Evolutionary conservation across 2,797 vertebrate genomes (phyloP), one percentile per base, ranked within the genome.

Genomic region (Anolis apletophallus): DNA sequence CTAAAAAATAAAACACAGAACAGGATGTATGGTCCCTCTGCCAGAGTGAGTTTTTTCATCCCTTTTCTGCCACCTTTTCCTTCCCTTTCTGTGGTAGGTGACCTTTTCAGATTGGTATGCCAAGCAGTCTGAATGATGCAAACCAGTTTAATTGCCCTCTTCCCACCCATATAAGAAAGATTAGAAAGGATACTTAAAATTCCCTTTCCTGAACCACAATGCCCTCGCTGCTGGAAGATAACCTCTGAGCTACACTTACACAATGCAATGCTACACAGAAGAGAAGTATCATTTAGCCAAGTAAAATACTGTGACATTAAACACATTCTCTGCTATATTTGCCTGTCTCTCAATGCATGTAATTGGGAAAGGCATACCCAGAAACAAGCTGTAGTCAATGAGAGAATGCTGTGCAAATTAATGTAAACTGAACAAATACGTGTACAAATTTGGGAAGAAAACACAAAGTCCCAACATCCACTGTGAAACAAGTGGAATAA

Each of bases 251-350:
- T 54, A 12, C 59, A 50, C 19, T 34, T 76, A 55, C 74, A 74
- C 29, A 83, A 72, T 72, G 64, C 19, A 67, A n/a, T 83, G 26
- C 55, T 72, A 40, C 52, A 83, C 17, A 54, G 50, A 82, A 52
- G 55, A 77, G 68, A 85, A 77, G 54, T 23, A 83, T 57, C 72
- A 85, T 78, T 64, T 55, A 85, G 80, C 67, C 57, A 85, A 85
- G 73, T 78, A 52, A 76, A 88, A 82, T 26, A n/a, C 46, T 68
- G 75, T 77, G 76, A 36, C 59, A 71, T 68, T 69, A 55, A 88
- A 61, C 57, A 85, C 75, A 67, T 88, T 26, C 67, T 78, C 46
- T 73, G 84, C 52, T 78, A 67, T 79, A 79, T 61, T 79, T 82
- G 72, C 46, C 67, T 82, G 79, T 85, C 82, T 82, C 74, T 54